Evolutionary conservation across 2,888 invertebrate genomes (phyloP).

Genomic region (Apotomis betuletana): DNA sequence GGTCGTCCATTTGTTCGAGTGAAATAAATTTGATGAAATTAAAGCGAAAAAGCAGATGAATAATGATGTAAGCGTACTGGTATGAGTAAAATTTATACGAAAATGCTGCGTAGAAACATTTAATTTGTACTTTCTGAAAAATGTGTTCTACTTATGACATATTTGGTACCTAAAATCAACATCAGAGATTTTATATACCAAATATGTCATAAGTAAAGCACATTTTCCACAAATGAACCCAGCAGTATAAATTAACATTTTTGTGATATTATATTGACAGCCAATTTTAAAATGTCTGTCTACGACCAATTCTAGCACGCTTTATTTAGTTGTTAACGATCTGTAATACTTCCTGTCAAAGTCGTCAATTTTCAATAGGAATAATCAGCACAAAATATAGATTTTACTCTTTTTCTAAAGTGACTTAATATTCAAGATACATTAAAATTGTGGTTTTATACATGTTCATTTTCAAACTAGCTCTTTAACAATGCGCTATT

Average conservation of each 20-base stretch:
- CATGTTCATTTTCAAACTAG: no score
- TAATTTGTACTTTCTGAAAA: slow-evolving; percentile 31
- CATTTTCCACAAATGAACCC: neutral
- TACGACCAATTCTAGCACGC: neutral
- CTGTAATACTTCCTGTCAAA: no score
- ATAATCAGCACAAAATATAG: no score
- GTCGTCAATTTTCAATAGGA: no score
- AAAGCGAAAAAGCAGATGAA: slow-evolving; percentile 61
- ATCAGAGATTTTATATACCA: neutral
- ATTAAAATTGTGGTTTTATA: no score
- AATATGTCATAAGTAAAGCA: no score
- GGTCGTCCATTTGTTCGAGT: slow-evolving; percentile 66
- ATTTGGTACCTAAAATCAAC: slow-evolving; percentile 18
- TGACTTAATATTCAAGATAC: no score
- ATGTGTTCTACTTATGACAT: slow-evolving; percentile 12
- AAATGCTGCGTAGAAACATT: slow-evolving; percentile 32
- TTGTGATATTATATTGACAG: no score
- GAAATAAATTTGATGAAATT: slow-evolving; percentile 74
- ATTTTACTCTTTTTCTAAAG: no score
- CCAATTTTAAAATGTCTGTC: no score
- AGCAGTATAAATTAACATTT: neutral
- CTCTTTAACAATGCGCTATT: no score
- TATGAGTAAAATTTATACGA: slow-evolving; percentile 45
- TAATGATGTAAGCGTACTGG: slow-evolving; percentile 45
- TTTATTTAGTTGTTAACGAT: no score